These are phyloP conservation scores for Perizoma flavofasciatum DNA, from an alignment of 2,888 invertebrate genomes.

Conservation along the genomic window DNA sequence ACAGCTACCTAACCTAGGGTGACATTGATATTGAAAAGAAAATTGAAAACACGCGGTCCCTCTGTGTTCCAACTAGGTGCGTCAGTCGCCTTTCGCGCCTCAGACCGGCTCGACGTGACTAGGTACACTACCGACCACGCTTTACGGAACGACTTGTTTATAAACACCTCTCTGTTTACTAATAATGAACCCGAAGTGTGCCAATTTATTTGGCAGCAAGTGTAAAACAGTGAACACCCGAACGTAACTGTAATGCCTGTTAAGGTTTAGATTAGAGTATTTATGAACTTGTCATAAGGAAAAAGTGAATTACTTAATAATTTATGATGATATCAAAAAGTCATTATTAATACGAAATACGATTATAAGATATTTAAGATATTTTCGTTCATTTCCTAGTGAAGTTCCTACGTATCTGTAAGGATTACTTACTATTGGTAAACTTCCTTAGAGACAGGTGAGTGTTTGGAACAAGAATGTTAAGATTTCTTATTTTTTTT, in stretches of 20 bases:
- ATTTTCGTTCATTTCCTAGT: no score
- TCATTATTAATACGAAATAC: background rate
- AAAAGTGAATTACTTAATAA: conserved; percentile 1
- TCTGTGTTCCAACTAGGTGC: background rate
- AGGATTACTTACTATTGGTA: no score
- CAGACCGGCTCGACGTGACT: conserved; percentile 11
- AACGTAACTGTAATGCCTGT: background rate
- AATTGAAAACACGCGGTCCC: conserved; percentile 1
- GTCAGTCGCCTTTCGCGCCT: conserved; percentile 21
- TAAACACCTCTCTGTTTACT: conserved; percentile 41
- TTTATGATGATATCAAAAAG: background rate
- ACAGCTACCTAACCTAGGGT: no score
- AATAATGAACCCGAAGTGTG: conserved; percentile 43
- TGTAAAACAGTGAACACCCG: conserved; percentile 31
- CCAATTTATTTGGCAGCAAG: conserved; percentile 43
- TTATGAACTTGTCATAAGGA: background rate
- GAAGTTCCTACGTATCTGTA: no score
- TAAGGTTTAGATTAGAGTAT: background rate
- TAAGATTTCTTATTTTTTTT: no score
- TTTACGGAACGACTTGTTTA: conserved; percentile 26
- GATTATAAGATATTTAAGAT: no score
- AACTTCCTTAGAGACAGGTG: no score
- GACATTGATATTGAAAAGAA: background rate
- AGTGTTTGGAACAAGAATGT: no score
- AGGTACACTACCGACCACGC: conserved; percentile 6